A percentile compares a stretch with the other conserved stretches of the same genome.
phyloP scores from a whole-genome alignment of 2,797 vertebrate species.

The Peromyscus aztecus region DNA sequence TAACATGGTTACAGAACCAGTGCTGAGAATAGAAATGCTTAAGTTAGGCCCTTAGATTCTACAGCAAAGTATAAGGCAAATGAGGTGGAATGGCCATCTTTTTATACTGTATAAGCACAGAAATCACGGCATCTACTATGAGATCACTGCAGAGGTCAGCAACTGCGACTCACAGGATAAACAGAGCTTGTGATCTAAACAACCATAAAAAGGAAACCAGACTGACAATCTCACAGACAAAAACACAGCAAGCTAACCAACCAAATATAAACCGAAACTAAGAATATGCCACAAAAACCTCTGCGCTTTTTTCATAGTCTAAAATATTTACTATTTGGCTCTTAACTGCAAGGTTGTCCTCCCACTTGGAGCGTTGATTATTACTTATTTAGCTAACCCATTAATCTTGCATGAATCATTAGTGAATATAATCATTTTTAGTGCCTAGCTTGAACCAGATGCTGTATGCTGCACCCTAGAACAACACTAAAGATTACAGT shows the following conservation, averaged over 20 bases:
- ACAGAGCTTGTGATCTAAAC: not conserved
- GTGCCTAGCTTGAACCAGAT: not conserved
- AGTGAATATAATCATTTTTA: not conserved
- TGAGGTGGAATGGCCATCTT: not conserved
- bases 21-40: conserved; percentile 54
- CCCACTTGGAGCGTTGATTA: not conserved
- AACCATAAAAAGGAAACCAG: not conserved
- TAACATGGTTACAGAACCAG: not conserved
- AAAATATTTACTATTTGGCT: not conserved
- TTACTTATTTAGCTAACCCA: conserved; percentile 11
- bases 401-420: not conserved
- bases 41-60: conserved; percentile 21
- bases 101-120: not conserved
- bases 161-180: not conserved
- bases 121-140: not conserved
- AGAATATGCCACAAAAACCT: not conserved
- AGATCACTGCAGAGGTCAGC: not conserved
- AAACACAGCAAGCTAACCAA: not conserved
- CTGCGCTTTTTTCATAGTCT: not conserved
- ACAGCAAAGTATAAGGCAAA: not conserved
- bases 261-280: not conserved
- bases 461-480: not conserved
- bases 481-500: not conserved
- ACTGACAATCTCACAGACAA: not conserved
- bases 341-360: not conserved